Evolutionary conservation across 2,888 invertebrate species (phyloP).

Genomic region (Stenichneumon culpator): DNA sequence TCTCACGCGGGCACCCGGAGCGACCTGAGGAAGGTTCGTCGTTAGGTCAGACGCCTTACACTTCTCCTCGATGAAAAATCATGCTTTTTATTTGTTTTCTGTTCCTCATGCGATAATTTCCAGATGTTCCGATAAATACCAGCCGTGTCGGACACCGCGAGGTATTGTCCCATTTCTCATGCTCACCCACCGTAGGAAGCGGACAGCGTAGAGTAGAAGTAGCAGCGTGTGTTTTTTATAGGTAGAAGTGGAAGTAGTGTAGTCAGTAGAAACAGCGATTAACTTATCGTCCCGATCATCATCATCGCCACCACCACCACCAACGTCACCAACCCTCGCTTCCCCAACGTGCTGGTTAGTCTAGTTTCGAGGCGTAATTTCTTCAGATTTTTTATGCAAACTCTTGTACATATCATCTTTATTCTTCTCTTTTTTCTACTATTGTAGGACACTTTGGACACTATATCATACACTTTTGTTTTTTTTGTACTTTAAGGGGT

Average conservation of each 20-base stretch:
- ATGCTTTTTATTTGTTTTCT: slow-evolving; percentile 7
- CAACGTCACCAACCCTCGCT: slow-evolving; percentile 35
- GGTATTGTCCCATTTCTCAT: slow-evolving; percentile 63
- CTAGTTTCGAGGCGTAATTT: slow-evolving; percentile 58
- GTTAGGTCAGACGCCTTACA: slow-evolving; percentile 9
- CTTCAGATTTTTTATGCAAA: slow-evolving; percentile 61
- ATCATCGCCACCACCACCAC: slow-evolving; percentile 51
- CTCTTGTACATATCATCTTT: slow-evolving; percentile 56
- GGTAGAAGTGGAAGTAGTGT: slow-evolving; percentile 49
- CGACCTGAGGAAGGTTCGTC: slow-evolving; percentile 77
- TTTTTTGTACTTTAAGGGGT: slow-evolving; percentile 64
- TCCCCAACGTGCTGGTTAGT: slow-evolving; percentile 70
- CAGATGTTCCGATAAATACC: slow-evolving; percentile 18
- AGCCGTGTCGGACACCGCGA: slow-evolving; percentile 27
- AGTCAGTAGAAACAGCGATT: slow-evolving; percentile 49
- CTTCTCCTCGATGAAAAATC: slow-evolving; percentile 7
- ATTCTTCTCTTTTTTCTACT: slow-evolving; percentile 42
- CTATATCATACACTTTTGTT: slow-evolving; percentile 57
- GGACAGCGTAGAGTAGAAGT: slow-evolving; percentile 59
- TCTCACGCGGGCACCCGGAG: slow-evolving; percentile 82
- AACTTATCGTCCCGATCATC: slow-evolving; percentile 43
- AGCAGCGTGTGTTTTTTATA: slow-evolving; percentile 51
- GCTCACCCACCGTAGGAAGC: slow-evolving; percentile 68
- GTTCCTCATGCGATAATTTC: slow-evolving; percentile 15
- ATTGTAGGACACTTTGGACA: slow-evolving; percentile 68